Evolutionary conservation across 2,888 invertebrate genomes (phyloP), one percentile per base, ranked within the genome.

Genomic region (Drosophila cyrtoloma): DNA sequence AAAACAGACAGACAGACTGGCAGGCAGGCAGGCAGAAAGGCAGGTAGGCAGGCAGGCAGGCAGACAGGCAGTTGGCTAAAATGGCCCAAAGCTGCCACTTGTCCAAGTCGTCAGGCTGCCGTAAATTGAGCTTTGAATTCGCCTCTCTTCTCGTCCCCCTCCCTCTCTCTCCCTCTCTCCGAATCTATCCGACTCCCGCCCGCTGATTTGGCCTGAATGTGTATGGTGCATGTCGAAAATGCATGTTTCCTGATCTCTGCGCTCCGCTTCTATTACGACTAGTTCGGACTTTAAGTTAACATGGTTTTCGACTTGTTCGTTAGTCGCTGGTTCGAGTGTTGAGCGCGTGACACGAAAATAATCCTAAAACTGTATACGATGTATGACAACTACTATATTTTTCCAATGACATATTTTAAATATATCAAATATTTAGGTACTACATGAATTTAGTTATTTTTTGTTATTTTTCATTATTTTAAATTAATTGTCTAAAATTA

Each of bases 211-310:
- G 86, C 75, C 77, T 81, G 65, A 85, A 82, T 87, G 88, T 81
- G 81, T 79, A 87, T 74, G 81, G 73, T 74, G 77, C 89, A 83
- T 89, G 89, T 86, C 85, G 77, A 76, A 84, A 84, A 84, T 86
- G 79, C 82, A 80, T 89, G 86, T 86, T 84, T 82, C 76, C 80
- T 82, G 82, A 73, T 79, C 86, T 73, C 63, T 64, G 65, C 39
- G 50, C 47, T 66, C 56, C 57, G 77, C 77, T 84, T 82, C 79
- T 37, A 37, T 56, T 56, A 56, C 57, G 37, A 37, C 56, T 71
- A 82, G 76, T 86, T 88, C 89, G 87, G 88, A 42, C 81, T 66
- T 70, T 63, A 56, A 71, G 80, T 72, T 77, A 73, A 89, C 88
- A 89, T 81, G 81, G 71, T 79, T 79, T 81, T 84, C 66, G 76